Conservation (phyloP, 2,113 vertebrate genomes). For the Gymnorhina tibicen region DNA sequence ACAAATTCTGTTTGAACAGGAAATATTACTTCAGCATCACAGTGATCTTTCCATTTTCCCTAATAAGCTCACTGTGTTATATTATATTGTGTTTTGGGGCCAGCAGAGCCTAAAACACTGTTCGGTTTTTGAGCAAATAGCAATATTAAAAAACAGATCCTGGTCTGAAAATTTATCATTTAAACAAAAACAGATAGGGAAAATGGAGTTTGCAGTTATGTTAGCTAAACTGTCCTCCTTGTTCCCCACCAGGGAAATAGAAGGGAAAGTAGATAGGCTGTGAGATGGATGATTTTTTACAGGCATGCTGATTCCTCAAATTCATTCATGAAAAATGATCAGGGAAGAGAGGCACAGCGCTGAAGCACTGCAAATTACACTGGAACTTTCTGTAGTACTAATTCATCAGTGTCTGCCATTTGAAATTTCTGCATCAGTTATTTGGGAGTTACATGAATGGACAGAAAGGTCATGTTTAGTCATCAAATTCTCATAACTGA, state of each 20-base stretch:
- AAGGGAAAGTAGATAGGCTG: not conserved
- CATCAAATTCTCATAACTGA: not conserved
- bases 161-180: not conserved
- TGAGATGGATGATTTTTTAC: not conserved
- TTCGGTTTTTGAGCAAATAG: not conserved
- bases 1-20: not conserved
- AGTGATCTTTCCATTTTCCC: not conserved
- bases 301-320: not conserved
- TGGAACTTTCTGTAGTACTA: not conserved
- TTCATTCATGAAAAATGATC: not conserved
- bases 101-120: not conserved
- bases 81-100: not conserved
- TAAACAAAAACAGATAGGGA: not conserved
- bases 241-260: not conserved
- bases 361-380: not conserved
- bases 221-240: not conserved
- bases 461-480: not conserved
- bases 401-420: not conserved
- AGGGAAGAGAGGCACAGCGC: not conserved
- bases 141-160: not conserved
- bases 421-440: not conserved
- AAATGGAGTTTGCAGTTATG: not conserved
- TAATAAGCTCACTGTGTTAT: not conserved
- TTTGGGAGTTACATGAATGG: not conserved
- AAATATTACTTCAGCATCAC: not conserved